Evolutionary conservation across 2,113 vertebrate genomes (phyloP).

Genomic region (Tonatia bakeri): DNA sequence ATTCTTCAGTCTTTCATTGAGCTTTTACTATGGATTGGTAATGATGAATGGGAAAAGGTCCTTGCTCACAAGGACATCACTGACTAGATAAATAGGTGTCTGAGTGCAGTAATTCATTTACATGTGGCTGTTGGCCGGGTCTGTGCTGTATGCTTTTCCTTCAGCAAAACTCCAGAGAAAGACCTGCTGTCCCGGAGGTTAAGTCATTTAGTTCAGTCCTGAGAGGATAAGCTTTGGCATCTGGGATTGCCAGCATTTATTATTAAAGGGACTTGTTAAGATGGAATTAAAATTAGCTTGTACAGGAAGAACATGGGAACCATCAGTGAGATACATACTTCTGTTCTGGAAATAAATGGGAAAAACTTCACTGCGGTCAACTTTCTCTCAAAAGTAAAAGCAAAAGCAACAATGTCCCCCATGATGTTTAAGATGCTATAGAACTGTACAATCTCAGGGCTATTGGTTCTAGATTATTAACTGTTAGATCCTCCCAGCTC

Average conservation of each 20-base stretch:
- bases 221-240: slow-evolving; percentile 85
- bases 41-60: background rate
- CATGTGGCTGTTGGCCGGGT: background rate
- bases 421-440: rapidly evolving
- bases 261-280: slow-evolving; percentile 76
- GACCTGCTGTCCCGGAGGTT: slow-evolving; percentile 80
- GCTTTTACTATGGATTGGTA: background rate
- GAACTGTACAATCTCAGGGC: background rate
- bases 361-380: background rate
- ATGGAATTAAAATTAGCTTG: slow-evolving; percentile 71
- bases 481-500: background rate
- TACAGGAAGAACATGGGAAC: background rate
- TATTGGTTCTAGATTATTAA: background rate
- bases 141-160: slow-evolving; percentile 40
- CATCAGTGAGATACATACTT: background rate
- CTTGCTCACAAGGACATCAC: background rate
- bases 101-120: background rate
- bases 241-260: slow-evolving; percentile 89
- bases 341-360: background rate
- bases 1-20: background rate
- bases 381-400: background rate
- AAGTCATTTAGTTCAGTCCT: slow-evolving; percentile 92
- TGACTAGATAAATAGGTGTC: background rate
- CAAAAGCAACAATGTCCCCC: no score
- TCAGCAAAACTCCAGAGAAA: slow-evolving; percentile 60